phyloP scores from a whole-genome alignment of 2,113 vertebrate species.

The Hoplias malabaricus region DNA sequence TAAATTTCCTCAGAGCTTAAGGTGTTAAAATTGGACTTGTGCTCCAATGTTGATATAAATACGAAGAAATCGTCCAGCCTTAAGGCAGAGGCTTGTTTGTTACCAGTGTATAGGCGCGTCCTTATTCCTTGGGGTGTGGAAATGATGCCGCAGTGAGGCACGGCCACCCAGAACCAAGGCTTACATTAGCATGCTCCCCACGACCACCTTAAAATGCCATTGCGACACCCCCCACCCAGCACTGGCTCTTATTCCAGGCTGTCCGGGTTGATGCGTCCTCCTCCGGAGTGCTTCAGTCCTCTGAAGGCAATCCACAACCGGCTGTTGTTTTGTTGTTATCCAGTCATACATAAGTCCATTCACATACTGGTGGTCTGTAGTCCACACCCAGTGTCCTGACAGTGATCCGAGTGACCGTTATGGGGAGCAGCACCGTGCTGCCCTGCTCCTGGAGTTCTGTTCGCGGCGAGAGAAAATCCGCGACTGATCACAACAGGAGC shows the following conservation, averaged over 20 bases:
- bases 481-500: background rate
- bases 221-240: background rate
- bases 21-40: too few species aligned
- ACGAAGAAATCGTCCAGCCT: background rate
- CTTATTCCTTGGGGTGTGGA: background rate
- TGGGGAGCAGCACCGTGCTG: too few species aligned
- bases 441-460: too few species aligned
- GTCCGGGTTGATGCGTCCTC: background rate
- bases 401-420: too few species aligned
- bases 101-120: background rate
- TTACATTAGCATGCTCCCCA: conserved; percentile 61
- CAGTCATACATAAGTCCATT: background rate
- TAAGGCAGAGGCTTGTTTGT: background rate
- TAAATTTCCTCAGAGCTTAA: too few species aligned
- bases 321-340: background rate
- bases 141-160: background rate
- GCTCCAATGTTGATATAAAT: too few species aligned
- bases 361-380: background rate
- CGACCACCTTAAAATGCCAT: conserved; percentile 51
- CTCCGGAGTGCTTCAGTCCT: background rate
- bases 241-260: background rate
- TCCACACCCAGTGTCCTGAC: background rate
- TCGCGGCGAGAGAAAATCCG: background rate
- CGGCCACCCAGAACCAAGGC: background rate
- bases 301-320: background rate